Conservation (phyloP, 2,888 invertebrate genomes). For the Drosophila macrothrix region DNA sequence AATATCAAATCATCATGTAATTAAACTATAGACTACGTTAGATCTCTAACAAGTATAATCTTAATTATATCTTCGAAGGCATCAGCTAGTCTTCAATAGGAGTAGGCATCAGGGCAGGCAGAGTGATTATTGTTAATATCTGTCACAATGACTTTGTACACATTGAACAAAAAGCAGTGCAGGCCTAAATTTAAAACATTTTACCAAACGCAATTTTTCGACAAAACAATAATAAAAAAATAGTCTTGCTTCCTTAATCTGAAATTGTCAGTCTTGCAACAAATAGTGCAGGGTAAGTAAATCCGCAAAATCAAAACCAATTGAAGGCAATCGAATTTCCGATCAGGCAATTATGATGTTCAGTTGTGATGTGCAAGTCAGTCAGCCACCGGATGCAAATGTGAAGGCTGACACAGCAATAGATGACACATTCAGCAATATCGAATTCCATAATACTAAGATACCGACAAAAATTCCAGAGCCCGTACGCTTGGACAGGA, state of each 20-base stretch:
- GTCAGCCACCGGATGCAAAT: slow-evolving; percentile 36
- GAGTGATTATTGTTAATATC: background rate
- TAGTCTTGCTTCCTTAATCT: slow-evolving; percentile 24
- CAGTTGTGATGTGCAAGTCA: slow-evolving; percentile 54
- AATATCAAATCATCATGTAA: background rate
- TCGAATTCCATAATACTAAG: background rate
- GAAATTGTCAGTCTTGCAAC: slow-evolving; percentile 55
- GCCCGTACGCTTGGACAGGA: slow-evolving; percentile 32
- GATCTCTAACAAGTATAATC: too few species aligned
- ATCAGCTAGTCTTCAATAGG: background rate
- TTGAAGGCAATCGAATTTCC: background rate
- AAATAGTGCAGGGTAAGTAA: slow-evolving; percentile 61
- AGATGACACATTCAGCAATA: background rate
- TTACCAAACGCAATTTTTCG: slow-evolving; percentile 34
- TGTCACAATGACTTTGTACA: slow-evolving; percentile 15
- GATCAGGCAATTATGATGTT: slow-evolving; percentile 56
- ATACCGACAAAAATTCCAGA: slow-evolving; percentile 55
- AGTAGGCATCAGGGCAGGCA: slow-evolving; percentile 17
- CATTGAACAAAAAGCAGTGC: slow-evolving; percentile 38
- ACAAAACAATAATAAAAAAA: slow-evolving; percentile 45
- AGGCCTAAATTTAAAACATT: slow-evolving; percentile 55
- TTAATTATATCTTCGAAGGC: background rate
- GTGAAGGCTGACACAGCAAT: slow-evolving; percentile 10
- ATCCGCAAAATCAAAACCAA: background rate
- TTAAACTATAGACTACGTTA: too few species aligned